These are phyloP conservation scores for Athetis lepigone DNA, from an alignment of 2,888 invertebrate genomes.

Conservation along the genomic window DNA sequence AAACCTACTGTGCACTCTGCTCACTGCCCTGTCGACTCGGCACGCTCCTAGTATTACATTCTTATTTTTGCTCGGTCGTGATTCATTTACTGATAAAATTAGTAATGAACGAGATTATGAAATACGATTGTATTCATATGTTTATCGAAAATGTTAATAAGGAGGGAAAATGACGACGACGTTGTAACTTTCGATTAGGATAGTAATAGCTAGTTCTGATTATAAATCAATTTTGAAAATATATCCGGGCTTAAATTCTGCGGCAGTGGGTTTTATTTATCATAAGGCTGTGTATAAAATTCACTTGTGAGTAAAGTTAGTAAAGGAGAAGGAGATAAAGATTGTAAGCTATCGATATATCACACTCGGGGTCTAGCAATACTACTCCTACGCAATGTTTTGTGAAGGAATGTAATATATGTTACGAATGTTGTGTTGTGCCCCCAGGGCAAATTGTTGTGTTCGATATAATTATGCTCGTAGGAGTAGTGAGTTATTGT, in stretches of 20 bases:
- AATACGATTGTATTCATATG: slow-evolving; percentile 54
- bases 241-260: slow-evolving; percentile 76
- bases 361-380: slow-evolving; percentile 65
- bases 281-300: slow-evolving; percentile 87
- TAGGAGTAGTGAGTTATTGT: slow-evolving; percentile 78
- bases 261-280: slow-evolving; percentile 84
- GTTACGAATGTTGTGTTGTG: slow-evolving; percentile 79
- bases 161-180: slow-evolving; percentile 48
- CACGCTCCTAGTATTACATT: slow-evolving; percentile 63
- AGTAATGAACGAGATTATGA: slow-evolving; percentile 54
- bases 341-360: slow-evolving; percentile 76
- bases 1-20: slow-evolving; percentile 66
- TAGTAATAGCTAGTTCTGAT: slow-evolving; percentile 76
- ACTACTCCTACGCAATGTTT: slow-evolving; percentile 77
- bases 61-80: slow-evolving; percentile 54
- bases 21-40: slow-evolving; percentile 74
- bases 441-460: slow-evolving; percentile 78
- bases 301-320: slow-evolving; percentile 81
- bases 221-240: slow-evolving; percentile 70
- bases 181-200: slow-evolving; percentile 70
- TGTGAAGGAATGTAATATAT: slow-evolving; percentile 76
- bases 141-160: slow-evolving; percentile 40
- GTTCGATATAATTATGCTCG: slow-evolving; percentile 70
- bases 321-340: slow-evolving; percentile 73
- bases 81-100: slow-evolving; percentile 66